Percentiles rank a stretch among this genome's conserved stretches.
Conservation (phyloP, 2,797 vertebrate species). For the Sternarchorhynchus goeldii region DNA sequence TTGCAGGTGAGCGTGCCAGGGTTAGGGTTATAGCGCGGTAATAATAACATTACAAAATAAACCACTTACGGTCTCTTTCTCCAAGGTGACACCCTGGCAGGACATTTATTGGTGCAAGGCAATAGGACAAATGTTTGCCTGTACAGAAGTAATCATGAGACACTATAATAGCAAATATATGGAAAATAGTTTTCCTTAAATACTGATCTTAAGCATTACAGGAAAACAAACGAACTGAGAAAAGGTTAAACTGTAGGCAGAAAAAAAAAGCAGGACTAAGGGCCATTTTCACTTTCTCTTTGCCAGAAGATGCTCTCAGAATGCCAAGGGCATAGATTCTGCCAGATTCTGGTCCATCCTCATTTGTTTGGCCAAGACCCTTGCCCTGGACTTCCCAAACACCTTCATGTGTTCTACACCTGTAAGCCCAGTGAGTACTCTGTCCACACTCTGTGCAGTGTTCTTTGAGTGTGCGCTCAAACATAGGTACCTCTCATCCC, state of each 20-base stretch:
- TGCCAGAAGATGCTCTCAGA: conserved; percentile 93
- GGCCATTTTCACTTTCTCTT: not conserved
- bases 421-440: conserved; percentile 95
- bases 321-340: conserved; percentile 92
- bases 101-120: too few species aligned
- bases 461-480: not conserved
- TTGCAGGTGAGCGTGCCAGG: conserved; percentile 81
- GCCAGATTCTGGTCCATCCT: conserved; percentile 90
- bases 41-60: too few species aligned
- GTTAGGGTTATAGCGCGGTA: not conserved
- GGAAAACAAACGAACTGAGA: not conserved
- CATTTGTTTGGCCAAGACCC: conserved; percentile 92
- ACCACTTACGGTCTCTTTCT: too few species aligned
- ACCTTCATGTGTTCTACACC: conserved; percentile 94
- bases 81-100: too few species aligned
- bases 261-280: not conserved
- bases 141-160: too few species aligned
- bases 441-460: not conserved
- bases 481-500: not conserved
- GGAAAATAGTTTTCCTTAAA: not conserved
- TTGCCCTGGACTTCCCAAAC: conserved; percentile 91
- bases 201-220: not conserved
- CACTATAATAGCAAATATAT: too few species aligned
- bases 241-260: not conserved
- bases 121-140: too few species aligned